Evolutionary conservation across 2,113 vertebrate genomes (phyloP).

Genomic region (Todiramphus chloris): DNA sequence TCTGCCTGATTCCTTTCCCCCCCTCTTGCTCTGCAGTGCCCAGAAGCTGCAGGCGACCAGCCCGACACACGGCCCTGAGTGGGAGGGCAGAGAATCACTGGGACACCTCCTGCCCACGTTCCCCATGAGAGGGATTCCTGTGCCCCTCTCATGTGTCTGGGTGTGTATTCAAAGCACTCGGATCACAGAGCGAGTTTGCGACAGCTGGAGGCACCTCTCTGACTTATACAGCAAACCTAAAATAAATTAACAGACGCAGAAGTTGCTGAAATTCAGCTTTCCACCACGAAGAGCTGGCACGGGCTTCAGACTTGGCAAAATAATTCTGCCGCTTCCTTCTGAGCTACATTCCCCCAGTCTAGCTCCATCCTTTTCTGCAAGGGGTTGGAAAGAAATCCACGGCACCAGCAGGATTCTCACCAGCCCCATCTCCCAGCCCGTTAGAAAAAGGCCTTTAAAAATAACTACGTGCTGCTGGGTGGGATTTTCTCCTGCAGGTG

Average conservation of each 20-base stretch:
- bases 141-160: background rate
- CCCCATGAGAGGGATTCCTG: no score
- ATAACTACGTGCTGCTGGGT: slow-evolving; percentile 30
- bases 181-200: background rate
- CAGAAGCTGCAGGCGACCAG: background rate
- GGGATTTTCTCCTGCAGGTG: slow-evolving; percentile 57
- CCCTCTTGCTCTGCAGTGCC: background rate
- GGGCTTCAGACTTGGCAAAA: slow-evolving; percentile 14
- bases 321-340: background rate
- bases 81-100: background rate
- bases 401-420: background rate
- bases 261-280: background rate
- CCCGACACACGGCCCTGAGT: background rate
- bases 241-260: background rate
- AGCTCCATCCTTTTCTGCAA: background rate
- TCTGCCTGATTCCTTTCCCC: background rate
- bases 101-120: rapidly evolving
- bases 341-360: background rate
- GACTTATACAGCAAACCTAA: background rate
- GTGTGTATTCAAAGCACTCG: rapidly evolving
- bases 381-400: background rate
- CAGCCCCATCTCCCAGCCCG: background rate
- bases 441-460: slow-evolving; percentile 36
- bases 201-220: background rate
- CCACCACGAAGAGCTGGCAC: background rate